Base-by-base conservation (phyloP, 1,140 invertebrate species). In the Solenopsis invicta region DNA sequence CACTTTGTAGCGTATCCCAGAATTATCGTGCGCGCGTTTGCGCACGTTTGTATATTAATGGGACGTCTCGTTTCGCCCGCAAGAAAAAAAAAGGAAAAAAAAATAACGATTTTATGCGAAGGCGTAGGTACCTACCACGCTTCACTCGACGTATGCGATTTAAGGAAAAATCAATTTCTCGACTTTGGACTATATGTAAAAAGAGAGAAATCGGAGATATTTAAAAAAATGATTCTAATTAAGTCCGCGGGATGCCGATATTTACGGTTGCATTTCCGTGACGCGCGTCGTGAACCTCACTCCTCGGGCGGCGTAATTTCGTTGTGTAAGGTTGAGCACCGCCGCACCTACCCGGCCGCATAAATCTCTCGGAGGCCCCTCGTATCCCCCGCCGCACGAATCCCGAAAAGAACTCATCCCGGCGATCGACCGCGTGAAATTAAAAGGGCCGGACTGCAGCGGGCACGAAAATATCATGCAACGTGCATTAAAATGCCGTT, bases 351-450 rank as follows among this genome's bases (percentile, higher is more conserved):
- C 45, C 29, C 64, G 89, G 74, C 81, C 81, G 75, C 85, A 92
- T 92, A 92, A 92, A 92, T 92, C 91, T 91, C 75, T 71, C 90
- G n/a, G 56, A 13, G 45, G 48, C 61, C 75, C 64, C 48, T 74
- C 61, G 87, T 85, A 87, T 89, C 78, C 80, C 89, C 62, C 69
- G 80, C 69, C 81, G 87, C 54, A 69, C 29, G 87, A 85, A 85
- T 87, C 66, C 61, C 80, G 72, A 82, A 91, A 89, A 91, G 77
- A 81, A 89, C 88, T 91, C 88, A 75, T 84, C 89, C 56, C 61
- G 54, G n/a, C 72, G 87, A 85, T 89, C 74, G 87, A 74, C 62
- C 85, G 87, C 89, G 89, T 87, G 87, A 91, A 91, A 91, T 91
- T 89, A 91, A 91, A 90, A 91, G 81, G 72, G 61, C 61, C 81